These are phyloP conservation scores for Syngnathus typhle DNA, from an alignment of 2,113 vertebrate genomes.

Conservation along the genomic window DNA sequence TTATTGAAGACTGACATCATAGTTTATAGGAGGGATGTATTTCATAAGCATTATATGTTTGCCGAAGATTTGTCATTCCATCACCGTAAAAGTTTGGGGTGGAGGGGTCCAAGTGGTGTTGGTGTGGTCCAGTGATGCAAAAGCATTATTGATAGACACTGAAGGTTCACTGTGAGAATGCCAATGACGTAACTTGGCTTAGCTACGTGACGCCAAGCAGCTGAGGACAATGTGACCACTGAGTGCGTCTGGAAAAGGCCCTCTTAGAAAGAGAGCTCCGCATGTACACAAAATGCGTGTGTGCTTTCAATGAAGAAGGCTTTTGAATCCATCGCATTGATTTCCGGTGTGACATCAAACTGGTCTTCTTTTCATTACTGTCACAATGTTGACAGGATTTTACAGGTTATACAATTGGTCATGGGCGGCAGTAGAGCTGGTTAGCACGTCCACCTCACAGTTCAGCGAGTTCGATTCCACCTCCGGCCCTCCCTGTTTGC, in stretches of 20 bases:
- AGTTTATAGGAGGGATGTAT: neutral
- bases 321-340: neutral
- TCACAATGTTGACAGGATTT: neutral
- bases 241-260: constrained; percentile 39
- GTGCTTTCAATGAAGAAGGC: neutral
- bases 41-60: neutral
- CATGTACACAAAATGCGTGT: neutral
- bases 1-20: neutral
- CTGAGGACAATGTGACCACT: constrained; percentile 62
- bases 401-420: neutral
- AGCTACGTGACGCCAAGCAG: constrained; percentile 45
- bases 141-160: constrained; percentile 50
- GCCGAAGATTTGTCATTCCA: neutral
- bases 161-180: constrained; percentile 51
- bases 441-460: no score
- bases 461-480: no score
- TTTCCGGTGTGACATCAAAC: neutral
- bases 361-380: neutral
- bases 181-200: constrained; percentile 55
- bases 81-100: neutral
- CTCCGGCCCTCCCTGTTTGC: no score
- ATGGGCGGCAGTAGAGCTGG: no score
- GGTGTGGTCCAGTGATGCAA: constrained; percentile 23
- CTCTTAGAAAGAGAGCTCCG: constrained; percentile 15
- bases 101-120: neutral